Evolutionary conservation across 2,797 vertebrate species (phyloP).

Genomic region (Lagorchestes hirsutus): DNA sequence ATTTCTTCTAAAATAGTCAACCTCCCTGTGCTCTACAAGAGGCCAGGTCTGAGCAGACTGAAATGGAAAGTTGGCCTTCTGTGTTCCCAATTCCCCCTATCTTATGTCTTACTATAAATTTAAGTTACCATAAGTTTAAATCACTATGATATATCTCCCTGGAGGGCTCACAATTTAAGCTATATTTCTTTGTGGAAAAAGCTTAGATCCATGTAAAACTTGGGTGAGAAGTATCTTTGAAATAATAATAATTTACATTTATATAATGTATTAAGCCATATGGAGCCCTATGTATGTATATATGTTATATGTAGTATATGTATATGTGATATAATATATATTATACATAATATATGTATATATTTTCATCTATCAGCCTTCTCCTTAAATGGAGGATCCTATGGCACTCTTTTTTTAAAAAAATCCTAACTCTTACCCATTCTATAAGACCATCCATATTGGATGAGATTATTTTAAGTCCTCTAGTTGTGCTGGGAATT

Average conservation of each 20-base stretch:
- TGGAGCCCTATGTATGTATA: not conserved
- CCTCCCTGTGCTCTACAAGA: not conserved
- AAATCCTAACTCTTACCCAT: not conserved
- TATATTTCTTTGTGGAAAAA: too few species aligned
- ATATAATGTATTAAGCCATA: not conserved
- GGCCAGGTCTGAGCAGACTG: too few species aligned
- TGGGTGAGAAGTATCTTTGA: too few species aligned
- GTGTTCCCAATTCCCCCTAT: too few species aligned
- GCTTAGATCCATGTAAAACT: too few species aligned
- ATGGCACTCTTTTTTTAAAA: not conserved
- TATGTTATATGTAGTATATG: not conserved
- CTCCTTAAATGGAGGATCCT: too few species aligned
- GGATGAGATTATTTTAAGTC: not conserved
- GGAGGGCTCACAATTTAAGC: too few species aligned
- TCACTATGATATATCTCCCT: too few species aligned
- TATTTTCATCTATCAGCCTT: not conserved
- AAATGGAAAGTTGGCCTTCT: too few species aligned
- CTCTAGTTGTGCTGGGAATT: not conserved
- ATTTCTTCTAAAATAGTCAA: constrained; percentile 20
- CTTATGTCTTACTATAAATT: too few species aligned
- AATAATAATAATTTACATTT: not conserved
- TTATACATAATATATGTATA: not conserved
- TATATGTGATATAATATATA: not conserved
- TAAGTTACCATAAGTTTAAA: too few species aligned
- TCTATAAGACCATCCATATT: not conserved